Evolutionary conservation across 2,797 vertebrate species (phyloP).

Genomic region (Phoxinus dragarum): DNA sequence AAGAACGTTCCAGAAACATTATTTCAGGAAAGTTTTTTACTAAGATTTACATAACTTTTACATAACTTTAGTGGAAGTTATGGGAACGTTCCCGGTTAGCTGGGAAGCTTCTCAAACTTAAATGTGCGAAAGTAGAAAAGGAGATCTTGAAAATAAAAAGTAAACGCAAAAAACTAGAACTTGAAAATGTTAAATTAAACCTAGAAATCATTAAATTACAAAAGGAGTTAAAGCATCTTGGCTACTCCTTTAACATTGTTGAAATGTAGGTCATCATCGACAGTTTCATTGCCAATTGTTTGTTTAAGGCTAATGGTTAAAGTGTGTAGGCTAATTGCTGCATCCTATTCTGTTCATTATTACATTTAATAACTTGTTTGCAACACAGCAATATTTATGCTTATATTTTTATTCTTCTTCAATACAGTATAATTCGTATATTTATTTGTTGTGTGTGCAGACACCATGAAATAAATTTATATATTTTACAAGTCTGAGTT

Average conservation of each 20-base stretch:
- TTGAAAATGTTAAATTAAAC: neutral
- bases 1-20: too few relatives aligned
- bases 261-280: too few relatives aligned
- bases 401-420: neutral
- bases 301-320: too few relatives aligned
- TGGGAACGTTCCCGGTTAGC: too few relatives aligned
- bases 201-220: neutral
- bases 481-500: neutral
- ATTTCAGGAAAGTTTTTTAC: too few relatives aligned
- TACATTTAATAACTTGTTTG: neutral
- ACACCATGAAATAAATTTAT: neutral
- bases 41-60: too few relatives aligned
- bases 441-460: neutral
- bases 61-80: too few relatives aligned
- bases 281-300: too few relatives aligned
- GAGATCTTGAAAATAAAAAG: too few relatives aligned
- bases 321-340: too few relatives aligned
- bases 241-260: too few relatives aligned
- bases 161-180: too few relatives aligned
- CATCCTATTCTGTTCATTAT: neutral
- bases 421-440: neutral
- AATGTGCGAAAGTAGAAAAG: neutral
- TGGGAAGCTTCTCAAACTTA: neutral
- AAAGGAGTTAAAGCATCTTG: neutral
- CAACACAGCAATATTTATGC: neutral